Evolutionary conservation across 1,140 invertebrate genomes (phyloP).

Genomic region (Globodera ellingtonae): DNA sequence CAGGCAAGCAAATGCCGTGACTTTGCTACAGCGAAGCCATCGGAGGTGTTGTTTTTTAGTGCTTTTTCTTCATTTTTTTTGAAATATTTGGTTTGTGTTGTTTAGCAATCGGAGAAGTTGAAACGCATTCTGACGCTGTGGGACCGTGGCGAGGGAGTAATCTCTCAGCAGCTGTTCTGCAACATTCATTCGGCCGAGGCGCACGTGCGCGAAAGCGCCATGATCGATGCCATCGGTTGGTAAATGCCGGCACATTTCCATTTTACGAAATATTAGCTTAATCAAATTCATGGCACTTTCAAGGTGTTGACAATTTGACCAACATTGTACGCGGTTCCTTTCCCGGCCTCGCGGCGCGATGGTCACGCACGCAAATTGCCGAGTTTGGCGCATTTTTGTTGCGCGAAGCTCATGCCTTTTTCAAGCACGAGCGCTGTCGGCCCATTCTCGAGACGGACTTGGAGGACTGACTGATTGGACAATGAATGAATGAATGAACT

Average conservation of each 20-base stretch:
- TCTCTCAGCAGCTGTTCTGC: constrained; percentile 87
- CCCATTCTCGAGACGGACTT: constrained; percentile 73
- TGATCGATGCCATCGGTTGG: constrained; percentile 82
- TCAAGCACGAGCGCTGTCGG: constrained; percentile 77
- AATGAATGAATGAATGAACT: no score
- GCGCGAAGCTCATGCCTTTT: constrained; percentile 80
- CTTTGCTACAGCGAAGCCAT: constrained; percentile 6
- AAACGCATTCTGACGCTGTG: constrained; percentile 83
- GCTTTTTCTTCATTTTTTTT: neutral
- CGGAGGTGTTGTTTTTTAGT: constrained; percentile 2
- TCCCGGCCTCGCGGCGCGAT: constrained; percentile 78
- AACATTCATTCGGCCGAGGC: constrained; percentile 88
- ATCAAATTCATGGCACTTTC: constrained; percentile 2
- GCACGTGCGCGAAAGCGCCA: constrained; percentile 83
- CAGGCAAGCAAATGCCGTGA: constrained; percentile 72
- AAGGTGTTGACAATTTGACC: constrained; percentile 74
- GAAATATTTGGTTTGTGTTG: neutral
- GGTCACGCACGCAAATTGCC: constrained; percentile 74
- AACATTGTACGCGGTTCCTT: constrained; percentile 82
- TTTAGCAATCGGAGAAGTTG: constrained; percentile 73
- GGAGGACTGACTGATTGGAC: neutral
- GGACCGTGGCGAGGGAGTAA: constrained; percentile 78
- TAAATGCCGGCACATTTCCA: neutral
- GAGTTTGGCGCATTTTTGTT: constrained; percentile 81
- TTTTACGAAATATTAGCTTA: neutral